A percentile compares a stretch with the other conserved stretches of the same genome.
Evolutionary conservation across 2,888 invertebrate species (phyloP).

Genomic region (Petrolisthes manimaculis): DNA sequence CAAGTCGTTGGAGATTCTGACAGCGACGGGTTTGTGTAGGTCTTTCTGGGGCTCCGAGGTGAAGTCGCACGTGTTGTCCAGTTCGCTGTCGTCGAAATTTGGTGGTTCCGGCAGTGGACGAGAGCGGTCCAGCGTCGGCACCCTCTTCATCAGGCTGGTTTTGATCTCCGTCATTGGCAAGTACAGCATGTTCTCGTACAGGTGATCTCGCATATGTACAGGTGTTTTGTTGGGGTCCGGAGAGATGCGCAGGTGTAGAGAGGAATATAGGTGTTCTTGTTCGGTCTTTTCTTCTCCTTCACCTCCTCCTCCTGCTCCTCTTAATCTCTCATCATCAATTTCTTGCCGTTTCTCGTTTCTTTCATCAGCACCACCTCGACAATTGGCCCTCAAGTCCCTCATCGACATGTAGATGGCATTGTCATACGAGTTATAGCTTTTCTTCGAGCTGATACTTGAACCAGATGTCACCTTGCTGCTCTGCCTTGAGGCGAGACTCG

Average conservation of each 20-base stretch:
- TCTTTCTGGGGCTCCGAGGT: slow-evolving; percentile 59
- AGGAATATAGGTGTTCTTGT: slow-evolving; percentile 17
- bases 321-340: not conserved
- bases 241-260: slow-evolving; percentile 34
- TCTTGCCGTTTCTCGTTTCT: no score
- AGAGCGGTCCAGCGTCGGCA: not conserved
- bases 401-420: slow-evolving; percentile 63
- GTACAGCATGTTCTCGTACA: slow-evolving; percentile 62
- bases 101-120: slow-evolving; percentile 47
- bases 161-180: slow-evolving; percentile 55
- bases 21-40: slow-evolving; percentile 56
- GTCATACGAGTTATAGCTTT: slow-evolving; percentile 37
- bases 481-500: slow-evolving; percentile 23
- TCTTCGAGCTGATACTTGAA: slow-evolving; percentile 33
- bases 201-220: slow-evolving; percentile 36
- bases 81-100: slow-evolving; percentile 37
- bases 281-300: not conserved
- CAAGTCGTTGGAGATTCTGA: slow-evolving; percentile 53
- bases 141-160: slow-evolving; percentile 24
- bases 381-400: slow-evolving; percentile 47
- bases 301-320: not conserved
- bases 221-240: slow-evolving; percentile 39
- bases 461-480: slow-evolving; percentile 12
- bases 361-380: not conserved
- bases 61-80: slow-evolving; percentile 53